Base-by-base conservation (phyloP, 2,888 invertebrate species). In the Nomada ruficornis region DNA sequence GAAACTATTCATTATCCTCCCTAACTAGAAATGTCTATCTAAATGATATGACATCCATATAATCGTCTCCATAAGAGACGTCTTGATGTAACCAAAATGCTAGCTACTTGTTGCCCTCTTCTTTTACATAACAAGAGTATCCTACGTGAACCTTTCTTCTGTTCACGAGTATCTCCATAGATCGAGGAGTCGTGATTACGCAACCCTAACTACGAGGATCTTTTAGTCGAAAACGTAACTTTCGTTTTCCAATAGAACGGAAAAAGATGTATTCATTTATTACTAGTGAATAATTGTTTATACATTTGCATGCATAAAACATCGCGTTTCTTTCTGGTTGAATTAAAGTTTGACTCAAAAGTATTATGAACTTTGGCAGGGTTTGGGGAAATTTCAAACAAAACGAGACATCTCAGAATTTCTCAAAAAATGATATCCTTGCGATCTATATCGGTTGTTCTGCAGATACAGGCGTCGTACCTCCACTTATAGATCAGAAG, bases 401-500 rank as follows among this genome's bases (percentile, higher is more conserved):
- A 44, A 70, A 52, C 44, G 80, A 36, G 78, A 68, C 57, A 68
- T 71, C 26, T 72, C 10, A 64, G 63, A 82, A 63, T 73, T 70
- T 77, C 69, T 68, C 20, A 74, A 79, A 68, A 65, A 47, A 29
- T 20, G 18, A 63, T 63, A 64, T 80, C 79, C 69, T 80, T 70
- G 77, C 62, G 74, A 88, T 88, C 59, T 70, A 60, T 77, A 88
- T 82, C 79, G 76, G 63, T 60, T 82, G 82, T 85, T 82, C 73
- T 62, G 50, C 54, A 59, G 76, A 42, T 55, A 62, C 23, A 68
- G 13, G n/a, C 74, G 64, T 77, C 80, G 64, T 77, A 77, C 82
- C 82, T 78, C 64, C 77, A 77, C 74, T 74, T 82, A 77, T 84
- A 85, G 77, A 75, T 54, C 82, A 79, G 77, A 83, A 87, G 84